A percentile compares a stretch with the other conserved stretches of the same genome.
Conservation (phyloP, 1,140 invertebrate genomes). For the Acromyrmex heyeri region DNA sequence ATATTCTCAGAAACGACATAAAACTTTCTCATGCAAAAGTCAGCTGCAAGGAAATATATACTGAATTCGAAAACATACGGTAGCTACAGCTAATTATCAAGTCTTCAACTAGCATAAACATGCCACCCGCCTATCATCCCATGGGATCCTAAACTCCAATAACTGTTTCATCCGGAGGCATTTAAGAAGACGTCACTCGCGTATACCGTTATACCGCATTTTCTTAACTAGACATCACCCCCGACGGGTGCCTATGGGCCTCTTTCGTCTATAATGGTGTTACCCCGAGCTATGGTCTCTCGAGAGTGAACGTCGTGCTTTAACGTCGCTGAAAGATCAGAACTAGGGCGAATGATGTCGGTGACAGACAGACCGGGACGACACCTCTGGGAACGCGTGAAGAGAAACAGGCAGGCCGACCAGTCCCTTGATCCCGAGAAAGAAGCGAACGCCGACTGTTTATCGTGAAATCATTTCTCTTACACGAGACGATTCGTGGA, state of each 20-base stretch:
- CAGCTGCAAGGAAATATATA: background rate
- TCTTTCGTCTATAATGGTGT: slow-evolving; percentile 60
- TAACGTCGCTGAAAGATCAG: slow-evolving; percentile 73
- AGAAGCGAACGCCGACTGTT: slow-evolving; percentile 1
- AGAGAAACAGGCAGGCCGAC: slow-evolving; percentile 41
- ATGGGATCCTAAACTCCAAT: background rate
- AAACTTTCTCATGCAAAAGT: background rate
- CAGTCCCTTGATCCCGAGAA: background rate
- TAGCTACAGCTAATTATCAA: slow-evolving; percentile 18
- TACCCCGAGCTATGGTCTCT: slow-evolving; percentile 42
- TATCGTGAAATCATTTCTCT: slow-evolving; percentile 61
- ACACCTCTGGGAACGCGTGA: slow-evolving; percentile 64
- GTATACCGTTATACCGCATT: slow-evolving; percentile 45
- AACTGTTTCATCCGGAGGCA: slow-evolving; percentile 31
- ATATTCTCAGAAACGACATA: background rate
- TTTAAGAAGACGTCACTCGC: slow-evolving; percentile 66
- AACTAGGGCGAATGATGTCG: slow-evolving; percentile 72
- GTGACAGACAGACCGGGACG: slow-evolving; percentile 67
- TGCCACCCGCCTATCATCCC: slow-evolving; percentile 4
- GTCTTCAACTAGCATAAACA: slow-evolving; percentile 7
- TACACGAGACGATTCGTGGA: background rate
- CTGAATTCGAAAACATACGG: background rate
- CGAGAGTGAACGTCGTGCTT: slow-evolving; percentile 66
- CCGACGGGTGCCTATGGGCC: background rate
- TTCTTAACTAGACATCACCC: slow-evolving; percentile 51